These are phyloP conservation scores for Tenodera sinensis DNA, from an alignment of 2,888 invertebrate genomes.

Conservation along the genomic window DNA sequence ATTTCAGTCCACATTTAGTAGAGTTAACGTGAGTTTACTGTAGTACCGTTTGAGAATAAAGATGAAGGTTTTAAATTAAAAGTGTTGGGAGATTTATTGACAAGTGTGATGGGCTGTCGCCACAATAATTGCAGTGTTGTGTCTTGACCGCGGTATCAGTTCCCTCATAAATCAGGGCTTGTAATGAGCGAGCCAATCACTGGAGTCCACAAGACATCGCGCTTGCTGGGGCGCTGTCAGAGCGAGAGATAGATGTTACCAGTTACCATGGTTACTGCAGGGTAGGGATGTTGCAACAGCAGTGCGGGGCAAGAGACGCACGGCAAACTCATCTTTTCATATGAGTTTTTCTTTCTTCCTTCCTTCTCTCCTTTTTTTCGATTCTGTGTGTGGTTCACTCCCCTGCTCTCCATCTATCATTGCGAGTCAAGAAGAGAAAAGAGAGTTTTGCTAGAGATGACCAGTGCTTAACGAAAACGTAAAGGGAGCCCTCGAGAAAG, in stretches of 20 bases:
- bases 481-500: background rate
- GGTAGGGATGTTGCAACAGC: background rate
- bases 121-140: background rate
- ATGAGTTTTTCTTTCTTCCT: background rate
- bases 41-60: too few relatives aligned
- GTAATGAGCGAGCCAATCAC: background rate
- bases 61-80: too few relatives aligned
- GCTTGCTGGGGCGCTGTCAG: constrained; percentile 9
- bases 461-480: constrained; percentile 2
- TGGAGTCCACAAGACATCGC: constrained; percentile 12
- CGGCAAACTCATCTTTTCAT: background rate
- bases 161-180: background rate
- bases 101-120: background rate
- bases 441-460: constrained; percentile 9
- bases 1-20: too few relatives aligned
- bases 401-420: constrained; percentile 16
- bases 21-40: too few relatives aligned
- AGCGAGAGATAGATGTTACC: constrained; percentile 19
- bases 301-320: background rate
- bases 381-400: background rate
- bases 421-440: constrained; percentile 1
- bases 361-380: background rate
- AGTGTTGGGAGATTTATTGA: too few relatives aligned
- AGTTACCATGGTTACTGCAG: constrained; percentile 16
- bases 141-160: background rate